These are phyloP conservation scores for Proales similis DNA, from an alignment of 1,140 invertebrate genomes.

Conservation along the genomic window DNA sequence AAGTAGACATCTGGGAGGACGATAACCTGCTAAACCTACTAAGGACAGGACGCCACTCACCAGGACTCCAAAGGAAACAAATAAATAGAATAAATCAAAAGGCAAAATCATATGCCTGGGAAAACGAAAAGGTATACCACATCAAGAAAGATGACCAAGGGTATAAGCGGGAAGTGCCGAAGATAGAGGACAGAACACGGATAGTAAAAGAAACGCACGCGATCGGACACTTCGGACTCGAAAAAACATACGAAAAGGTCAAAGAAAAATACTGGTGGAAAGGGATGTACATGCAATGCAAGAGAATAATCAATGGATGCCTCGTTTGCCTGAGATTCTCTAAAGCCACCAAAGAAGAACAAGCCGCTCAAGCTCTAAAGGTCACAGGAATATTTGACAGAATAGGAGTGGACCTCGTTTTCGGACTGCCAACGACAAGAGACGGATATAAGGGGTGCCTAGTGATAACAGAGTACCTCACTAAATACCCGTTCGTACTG, in stretches of 20 bases:
- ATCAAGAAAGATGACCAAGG: not conserved
- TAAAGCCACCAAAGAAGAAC: not conserved
- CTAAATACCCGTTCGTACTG: conserved; percentile 10
- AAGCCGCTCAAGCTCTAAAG: conserved; percentile 8
- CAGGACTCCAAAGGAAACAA: conserved; percentile 6
- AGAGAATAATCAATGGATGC: conserved; percentile 9
- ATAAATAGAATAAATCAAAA: conserved; percentile 6
- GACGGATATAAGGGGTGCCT: conserved; percentile 4
- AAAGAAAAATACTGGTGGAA: conserved; percentile 12
- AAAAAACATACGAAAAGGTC: conserved; percentile 3
- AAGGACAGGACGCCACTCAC: conserved; percentile 5
- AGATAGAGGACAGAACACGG: conserved; percentile 1
- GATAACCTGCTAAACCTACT: not conserved
- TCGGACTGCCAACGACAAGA: conserved; percentile 10
- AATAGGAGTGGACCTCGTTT: conserved; percentile 10
- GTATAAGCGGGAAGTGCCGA: conserved; percentile 5
- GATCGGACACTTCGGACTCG: conserved; percentile 13
- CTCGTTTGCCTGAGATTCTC: conserved; percentile 9
- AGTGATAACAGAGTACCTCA: conserved; percentile 4
- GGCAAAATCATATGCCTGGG: not conserved
- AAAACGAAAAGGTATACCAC: conserved; percentile 7
- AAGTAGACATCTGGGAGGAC: conserved; percentile 16
- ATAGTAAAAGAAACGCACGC: conserved; percentile 14
- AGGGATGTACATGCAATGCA: conserved; percentile 4
- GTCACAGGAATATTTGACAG: conserved; percentile 9